phyloP scores from a whole-genome alignment of 2,888 invertebrate genomes.

The Acronicta aceris region DNA sequence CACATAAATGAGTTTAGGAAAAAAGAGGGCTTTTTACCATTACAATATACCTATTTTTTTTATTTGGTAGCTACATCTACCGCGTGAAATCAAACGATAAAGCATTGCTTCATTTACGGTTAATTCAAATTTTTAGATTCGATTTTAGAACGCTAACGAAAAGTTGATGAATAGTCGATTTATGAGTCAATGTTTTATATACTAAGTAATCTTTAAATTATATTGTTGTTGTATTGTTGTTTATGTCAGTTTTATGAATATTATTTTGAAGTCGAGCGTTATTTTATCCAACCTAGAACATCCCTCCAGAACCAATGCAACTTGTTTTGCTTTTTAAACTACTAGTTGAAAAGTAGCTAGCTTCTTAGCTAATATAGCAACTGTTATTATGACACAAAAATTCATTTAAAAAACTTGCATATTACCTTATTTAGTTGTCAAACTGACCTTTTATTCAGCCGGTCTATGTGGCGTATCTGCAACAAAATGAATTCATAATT shows the following conservation, averaged over 20 bases:
- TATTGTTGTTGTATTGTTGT: background rate
- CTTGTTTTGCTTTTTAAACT: too few relatives aligned
- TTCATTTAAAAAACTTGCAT: conserved; percentile 21
- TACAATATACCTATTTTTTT: too few relatives aligned
- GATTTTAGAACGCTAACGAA: conserved; percentile 38
- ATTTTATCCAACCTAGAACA: background rate
- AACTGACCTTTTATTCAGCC: conserved; percentile 53
- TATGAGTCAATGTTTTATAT: background rate
- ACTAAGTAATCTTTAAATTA: conserved; percentile 5
- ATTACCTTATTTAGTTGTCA: conserved; percentile 12
- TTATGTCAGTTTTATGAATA: background rate
- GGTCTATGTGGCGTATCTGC: conserved; percentile 46
- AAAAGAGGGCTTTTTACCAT: too few relatives aligned
- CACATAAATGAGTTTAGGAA: too few relatives aligned
- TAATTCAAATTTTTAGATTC: conserved; percentile 32
- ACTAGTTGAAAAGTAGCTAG: too few relatives aligned
- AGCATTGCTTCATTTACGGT: conserved; percentile 34
- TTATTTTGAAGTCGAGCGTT: background rate
- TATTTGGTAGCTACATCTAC: too few relatives aligned
- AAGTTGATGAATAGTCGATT: conserved; percentile 23
- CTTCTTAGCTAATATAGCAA: too few relatives aligned
- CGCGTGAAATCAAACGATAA: conserved; percentile 17
- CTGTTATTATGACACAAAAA: too few relatives aligned
- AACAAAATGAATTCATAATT: conserved; percentile 52
- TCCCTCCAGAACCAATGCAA: too few relatives aligned